phyloP scores from a whole-genome alignment of 2,797 vertebrate genomes.

The Myotis vivesi region DNA sequence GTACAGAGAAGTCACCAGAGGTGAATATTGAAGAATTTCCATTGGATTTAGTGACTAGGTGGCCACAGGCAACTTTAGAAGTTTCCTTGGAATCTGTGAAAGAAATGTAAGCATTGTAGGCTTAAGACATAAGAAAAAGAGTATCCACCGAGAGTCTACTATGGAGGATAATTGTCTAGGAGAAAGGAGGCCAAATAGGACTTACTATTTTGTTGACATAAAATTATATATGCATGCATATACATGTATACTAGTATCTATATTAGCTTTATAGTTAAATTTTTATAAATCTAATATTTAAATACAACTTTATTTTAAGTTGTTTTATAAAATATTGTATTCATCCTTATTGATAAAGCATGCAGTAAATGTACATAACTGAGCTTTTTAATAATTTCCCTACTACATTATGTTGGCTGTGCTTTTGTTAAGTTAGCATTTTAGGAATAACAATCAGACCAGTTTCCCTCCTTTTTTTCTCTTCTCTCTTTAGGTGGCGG shows the following conservation, averaged over 20 bases:
- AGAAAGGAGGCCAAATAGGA: not conserved
- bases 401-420: not conserved
- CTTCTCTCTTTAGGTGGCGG: conserved; percentile 89
- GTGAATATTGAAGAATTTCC: not conserved
- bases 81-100: not conserved
- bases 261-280: not conserved
- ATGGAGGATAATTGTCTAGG: not conserved
- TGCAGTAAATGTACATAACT: not conserved
- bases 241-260: not conserved
- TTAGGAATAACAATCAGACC: not conserved
- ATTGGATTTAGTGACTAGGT: not conserved
- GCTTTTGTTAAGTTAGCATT: not conserved
- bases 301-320: not conserved
- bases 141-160: not conserved
- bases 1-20: not conserved
- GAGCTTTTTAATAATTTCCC: not conserved
- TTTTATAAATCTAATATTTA: conserved; percentile 16
- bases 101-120: not conserved
- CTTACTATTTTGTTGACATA: not conserved
- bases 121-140: not conserved
- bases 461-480: not conserved
- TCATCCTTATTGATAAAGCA: not conserved
- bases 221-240: not conserved
- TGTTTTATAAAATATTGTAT: not conserved
- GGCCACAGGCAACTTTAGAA: not conserved